phyloP scores from a whole-genome alignment of 2,113 vertebrate genomes.

The Upupa epops region DNA sequence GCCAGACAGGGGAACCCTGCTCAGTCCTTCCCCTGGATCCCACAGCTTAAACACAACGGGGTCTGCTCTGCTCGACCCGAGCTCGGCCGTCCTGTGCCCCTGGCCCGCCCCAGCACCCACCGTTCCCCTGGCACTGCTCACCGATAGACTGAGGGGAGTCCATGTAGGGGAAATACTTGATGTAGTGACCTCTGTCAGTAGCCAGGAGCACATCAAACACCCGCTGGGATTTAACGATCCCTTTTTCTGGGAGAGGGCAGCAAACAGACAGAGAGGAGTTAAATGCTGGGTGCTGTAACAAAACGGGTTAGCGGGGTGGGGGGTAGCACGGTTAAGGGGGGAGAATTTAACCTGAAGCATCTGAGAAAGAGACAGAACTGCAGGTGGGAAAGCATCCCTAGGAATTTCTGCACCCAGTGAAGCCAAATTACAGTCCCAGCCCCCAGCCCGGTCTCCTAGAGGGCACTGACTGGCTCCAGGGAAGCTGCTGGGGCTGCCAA shows the following conservation, averaged over 20 bases:
- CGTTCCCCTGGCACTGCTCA: conserved; percentile 17
- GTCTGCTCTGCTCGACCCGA: not conserved
- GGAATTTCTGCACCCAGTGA: not conserved
- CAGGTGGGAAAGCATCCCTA: not conserved
- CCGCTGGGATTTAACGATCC: conserved; percentile 82
- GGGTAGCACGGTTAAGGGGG: not conserved
- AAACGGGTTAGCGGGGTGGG: not conserved
- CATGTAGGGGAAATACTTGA: conserved; percentile 83
- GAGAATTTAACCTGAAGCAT: not conserved
- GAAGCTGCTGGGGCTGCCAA: rapidly evolving
- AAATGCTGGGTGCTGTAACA: not conserved
- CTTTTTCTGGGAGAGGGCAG: conserved; percentile 78
- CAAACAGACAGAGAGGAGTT: not conserved
- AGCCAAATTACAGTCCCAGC: rapidly evolving
- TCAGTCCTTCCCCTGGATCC: not conserved
- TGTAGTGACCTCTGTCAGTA: conserved; percentile 87
- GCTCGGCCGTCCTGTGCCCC: not conserved
- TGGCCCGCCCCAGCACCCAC: rapidly evolving
- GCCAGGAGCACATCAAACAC: conserved; percentile 84
- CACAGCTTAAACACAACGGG: rapidly evolving
- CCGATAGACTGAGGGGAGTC: conserved; percentile 90
- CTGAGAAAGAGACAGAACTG: not conserved
- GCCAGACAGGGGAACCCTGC: rapidly evolving
- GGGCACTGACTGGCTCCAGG: not conserved
- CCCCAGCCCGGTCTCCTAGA: not conserved